Evolutionary conservation across 2,797 vertebrate species (phyloP).

Genomic region (Triplophysa yarkandensis): DNA sequence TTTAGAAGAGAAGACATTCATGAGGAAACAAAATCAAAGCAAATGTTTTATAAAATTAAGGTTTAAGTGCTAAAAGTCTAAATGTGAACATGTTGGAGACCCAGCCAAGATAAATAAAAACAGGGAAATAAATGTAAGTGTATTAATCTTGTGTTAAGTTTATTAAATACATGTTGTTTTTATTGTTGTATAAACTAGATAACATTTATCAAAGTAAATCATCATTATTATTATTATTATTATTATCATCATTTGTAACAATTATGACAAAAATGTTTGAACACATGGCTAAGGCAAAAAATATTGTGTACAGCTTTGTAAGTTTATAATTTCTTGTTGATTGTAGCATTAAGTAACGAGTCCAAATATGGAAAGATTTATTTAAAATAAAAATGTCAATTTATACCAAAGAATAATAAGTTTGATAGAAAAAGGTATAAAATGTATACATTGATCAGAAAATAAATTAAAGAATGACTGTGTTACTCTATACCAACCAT

Average conservation of each 20-base stretch:
- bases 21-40: constrained; percentile 22
- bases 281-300: background rate
- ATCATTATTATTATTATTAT: no score
- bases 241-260: no score
- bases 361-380: background rate
- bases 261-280: background rate
- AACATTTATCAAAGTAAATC: constrained; percentile 10
- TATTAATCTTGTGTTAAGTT: constrained; percentile 29
- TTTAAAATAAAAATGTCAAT: background rate
- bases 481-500: background rate
- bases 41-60: no score
- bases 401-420: background rate
- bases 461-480: background rate
- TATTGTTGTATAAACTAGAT: background rate
- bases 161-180: no score
- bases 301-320: background rate
- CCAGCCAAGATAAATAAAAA: constrained; percentile 23
- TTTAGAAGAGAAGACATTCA: constrained; percentile 7
- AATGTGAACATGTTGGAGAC: constrained; percentile 6
- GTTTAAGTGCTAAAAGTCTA: constrained; percentile 3
- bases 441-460: constrained; percentile 3
- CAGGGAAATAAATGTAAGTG: background rate
- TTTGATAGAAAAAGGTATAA: background rate
- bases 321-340: background rate
- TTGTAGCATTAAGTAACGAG: background rate